Evolutionary conservation across 2,113 vertebrate genomes (phyloP).

Genomic region (Halcyon malimbica): DNA sequence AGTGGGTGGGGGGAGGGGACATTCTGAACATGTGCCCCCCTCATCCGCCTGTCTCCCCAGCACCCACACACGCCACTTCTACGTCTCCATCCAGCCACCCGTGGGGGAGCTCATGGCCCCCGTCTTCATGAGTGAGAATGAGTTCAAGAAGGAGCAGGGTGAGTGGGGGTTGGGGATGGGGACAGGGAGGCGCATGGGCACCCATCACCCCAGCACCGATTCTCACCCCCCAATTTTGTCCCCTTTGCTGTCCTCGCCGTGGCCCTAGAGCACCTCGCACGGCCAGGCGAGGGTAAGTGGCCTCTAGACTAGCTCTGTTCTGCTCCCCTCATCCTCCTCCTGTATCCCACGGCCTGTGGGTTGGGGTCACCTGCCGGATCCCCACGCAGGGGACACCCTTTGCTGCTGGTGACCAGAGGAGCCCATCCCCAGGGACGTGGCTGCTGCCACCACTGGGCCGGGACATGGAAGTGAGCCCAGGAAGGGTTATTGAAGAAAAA

Average conservation of each 20-base stretch:
- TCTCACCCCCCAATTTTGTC: slow-evolving; percentile 38
- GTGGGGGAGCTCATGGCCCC: slow-evolving; percentile 96
- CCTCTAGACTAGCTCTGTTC: slow-evolving; percentile 24
- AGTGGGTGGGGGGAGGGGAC: neutral
- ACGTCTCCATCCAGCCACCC: slow-evolving; percentile 93
- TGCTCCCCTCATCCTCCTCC: neutral
- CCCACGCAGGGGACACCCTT: neutral
- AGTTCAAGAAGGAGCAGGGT: slow-evolving; percentile 98
- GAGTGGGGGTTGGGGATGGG: neutral
- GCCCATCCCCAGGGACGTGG: rapidly evolving
- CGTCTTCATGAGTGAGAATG: slow-evolving; percentile 93
- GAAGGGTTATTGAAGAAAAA: neutral
- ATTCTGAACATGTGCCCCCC: neutral
- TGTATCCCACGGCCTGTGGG: rapidly evolving
- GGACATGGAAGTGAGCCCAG: rapidly evolving
- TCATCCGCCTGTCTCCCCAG: slow-evolving; percentile 54
- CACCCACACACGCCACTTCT: slow-evolving; percentile 92
- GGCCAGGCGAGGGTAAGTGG: slow-evolving; percentile 57
- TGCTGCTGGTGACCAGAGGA: neutral
- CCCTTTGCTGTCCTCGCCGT: neutral
- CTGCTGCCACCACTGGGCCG: neutral
- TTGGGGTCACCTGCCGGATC: neutral
- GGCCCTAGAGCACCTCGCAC: slow-evolving; percentile 44
- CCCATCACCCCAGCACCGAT: neutral
- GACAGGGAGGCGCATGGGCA: rapidly evolving